phyloP scores from a whole-genome alignment of 64 coral and sea anemone species.

The Astreopora myriophthalma region DNA sequence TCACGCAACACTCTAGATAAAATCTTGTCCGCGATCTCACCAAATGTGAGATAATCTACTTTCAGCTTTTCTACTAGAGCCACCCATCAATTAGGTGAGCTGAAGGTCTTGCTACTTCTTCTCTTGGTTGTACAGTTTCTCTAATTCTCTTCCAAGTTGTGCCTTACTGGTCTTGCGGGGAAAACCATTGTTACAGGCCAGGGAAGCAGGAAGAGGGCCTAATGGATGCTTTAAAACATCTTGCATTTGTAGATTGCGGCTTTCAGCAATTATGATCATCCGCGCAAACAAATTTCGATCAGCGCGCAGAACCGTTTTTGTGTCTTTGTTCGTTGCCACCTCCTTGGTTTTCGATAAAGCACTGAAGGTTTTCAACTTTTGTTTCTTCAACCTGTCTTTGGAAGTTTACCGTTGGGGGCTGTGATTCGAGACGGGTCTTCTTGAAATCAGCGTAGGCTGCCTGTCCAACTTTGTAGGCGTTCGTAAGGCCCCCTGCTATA shows the following conservation, averaged over 20 bases:
- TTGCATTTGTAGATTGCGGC: not conserved
- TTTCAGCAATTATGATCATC: constrained; percentile 32
- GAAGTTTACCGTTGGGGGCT: constrained; percentile 3
- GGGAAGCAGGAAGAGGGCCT: constrained; percentile 1
- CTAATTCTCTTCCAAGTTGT: not conserved
- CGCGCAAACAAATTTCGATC: constrained; percentile 35
- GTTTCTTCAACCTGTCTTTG: too few relatives aligned
- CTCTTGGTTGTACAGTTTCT: too few relatives aligned
- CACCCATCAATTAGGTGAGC: too few relatives aligned
- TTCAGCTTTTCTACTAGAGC: too few relatives aligned
- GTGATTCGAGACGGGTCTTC: not conserved
- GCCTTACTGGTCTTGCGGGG: not conserved
- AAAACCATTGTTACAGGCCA: constrained; percentile 3
- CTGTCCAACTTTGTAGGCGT: constrained; percentile 48
- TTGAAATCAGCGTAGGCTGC: constrained; percentile 43
- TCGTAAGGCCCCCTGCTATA: constrained; percentile 36
- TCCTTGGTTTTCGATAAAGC: constrained; percentile 28
- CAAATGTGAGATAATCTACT: too few relatives aligned
- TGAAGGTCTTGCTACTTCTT: too few relatives aligned
- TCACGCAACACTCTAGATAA: too few relatives aligned
- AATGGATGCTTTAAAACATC: not conserved
- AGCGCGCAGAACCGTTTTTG: not conserved
- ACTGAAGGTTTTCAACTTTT: not conserved
- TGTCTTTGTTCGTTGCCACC: not conserved
- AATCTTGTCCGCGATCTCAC: too few relatives aligned